These are phyloP conservation scores for Oryzias javanicus DNA, from an alignment of 2,113 vertebrate species.

Conservation along the genomic window DNA sequence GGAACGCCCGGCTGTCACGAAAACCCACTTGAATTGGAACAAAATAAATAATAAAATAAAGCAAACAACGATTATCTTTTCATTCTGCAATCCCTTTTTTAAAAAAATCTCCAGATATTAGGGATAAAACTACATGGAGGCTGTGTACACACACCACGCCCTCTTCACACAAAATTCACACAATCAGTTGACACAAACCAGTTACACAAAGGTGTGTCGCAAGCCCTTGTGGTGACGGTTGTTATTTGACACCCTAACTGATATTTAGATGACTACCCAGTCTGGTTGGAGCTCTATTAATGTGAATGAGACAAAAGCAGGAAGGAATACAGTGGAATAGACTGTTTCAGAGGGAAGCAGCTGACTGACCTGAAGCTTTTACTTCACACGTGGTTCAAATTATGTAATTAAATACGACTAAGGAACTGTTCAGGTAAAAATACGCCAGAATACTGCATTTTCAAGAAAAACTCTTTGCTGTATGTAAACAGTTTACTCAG, in stretches of 20 bases:
- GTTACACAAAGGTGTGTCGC: slow-evolving; percentile 75
- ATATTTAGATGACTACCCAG: slow-evolving; percentile 65
- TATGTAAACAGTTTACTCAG: slow-evolving; percentile 27
- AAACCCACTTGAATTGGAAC: slow-evolving; percentile 1
- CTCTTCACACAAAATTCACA: slow-evolving; percentile 31
- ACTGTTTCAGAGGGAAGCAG: slow-evolving; percentile 27
- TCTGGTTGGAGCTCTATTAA: slow-evolving; percentile 50
- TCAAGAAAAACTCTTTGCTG: slow-evolving; percentile 28
- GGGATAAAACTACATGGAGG: neutral
- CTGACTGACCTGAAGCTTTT: slow-evolving; percentile 27
- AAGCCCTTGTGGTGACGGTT: slow-evolving; percentile 48
- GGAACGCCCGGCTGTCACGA: slow-evolving; percentile 27
- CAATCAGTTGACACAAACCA: slow-evolving; percentile 65
- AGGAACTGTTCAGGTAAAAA: slow-evolving; percentile 18
- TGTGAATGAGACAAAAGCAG: slow-evolving; percentile 58
- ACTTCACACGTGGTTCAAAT: slow-evolving; percentile 38
- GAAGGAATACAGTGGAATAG: slow-evolving; percentile 28
- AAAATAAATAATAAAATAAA: neutral
- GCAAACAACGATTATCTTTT: neutral
- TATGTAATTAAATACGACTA: slow-evolving; percentile 31
- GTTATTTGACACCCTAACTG: slow-evolving; percentile 73
- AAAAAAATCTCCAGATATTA: neutral
- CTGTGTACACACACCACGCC: slow-evolving; percentile 49
- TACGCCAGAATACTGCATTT: slow-evolving; percentile 18
- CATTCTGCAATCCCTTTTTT: neutral